Evolutionary conservation across 2,797 vertebrate genomes (phyloP), one percentile per base, ranked within the genome.

Genomic region (Melanotaenia maccullochi): DNA sequence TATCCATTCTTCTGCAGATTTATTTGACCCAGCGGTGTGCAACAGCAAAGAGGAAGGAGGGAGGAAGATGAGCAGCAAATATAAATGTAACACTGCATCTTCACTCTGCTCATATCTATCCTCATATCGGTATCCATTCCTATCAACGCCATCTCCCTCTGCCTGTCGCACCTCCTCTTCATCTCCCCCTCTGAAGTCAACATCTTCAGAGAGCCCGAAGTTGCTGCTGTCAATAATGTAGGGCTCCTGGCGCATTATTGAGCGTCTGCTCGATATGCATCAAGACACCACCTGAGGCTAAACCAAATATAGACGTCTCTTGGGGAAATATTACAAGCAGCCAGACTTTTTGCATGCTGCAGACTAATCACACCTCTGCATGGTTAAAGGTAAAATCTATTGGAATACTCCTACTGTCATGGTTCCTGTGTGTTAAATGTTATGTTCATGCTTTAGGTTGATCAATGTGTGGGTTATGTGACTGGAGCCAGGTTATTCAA

Each of bases 231-330:
- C 88, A 81, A 87, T 89, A 85, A 70, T 20, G 64, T 2, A 9
- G 33, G 67, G 76, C 83, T 83, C 71, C 68, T n/a, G 20, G 85
- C 30, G 76, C 40, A 11, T 77, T 85, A 87, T 89, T 56, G 86
- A 91, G 73, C 60, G 71, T 76, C 86, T 57, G 75, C 83, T 85
- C 85, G 55, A 88, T 90, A 85, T 56, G 74, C 77, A 82, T 88
- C 83, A 83, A 78, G 57, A 63, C 65, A 14, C 76, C 73, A 55
- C 80, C 86, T 5, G 25, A 69, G 80, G 86, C 80, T 55, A 66
- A 63, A 82, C 77, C 75, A 83, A 80, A 90, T 81, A 79, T 68
- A 87, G 81, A 79, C n/a, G 55, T 80, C 64, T 66, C 65, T 6
- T 16, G 65, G 73, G 75, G 35, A 68, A 75, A 83, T 71, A 82